Evolutionary conservation across 1,140 invertebrate genomes (phyloP), one percentile per base, ranked within the genome.

Genomic region (Telenomus remus): DNA sequence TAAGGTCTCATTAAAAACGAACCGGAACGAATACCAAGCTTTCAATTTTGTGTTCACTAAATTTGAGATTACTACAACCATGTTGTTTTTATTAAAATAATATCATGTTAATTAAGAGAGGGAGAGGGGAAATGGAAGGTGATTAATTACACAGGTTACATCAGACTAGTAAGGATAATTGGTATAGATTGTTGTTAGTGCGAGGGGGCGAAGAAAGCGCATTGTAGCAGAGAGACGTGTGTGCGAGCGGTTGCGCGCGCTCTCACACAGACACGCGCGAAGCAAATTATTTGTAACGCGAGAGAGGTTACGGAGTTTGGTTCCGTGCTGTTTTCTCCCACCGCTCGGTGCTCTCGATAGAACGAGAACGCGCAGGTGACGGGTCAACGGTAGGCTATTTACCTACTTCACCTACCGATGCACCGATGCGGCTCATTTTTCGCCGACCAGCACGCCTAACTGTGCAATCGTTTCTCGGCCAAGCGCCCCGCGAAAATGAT

Each of bases 281-380:
- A 27, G 6, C 19, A 27, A 27, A 27, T 27, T 27, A 74, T 70
- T 53, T 43, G 73, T 70, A 70, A 70, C 66, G 61, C 60, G 56
- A 76, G 19, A 27, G 68, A 76, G 68, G 66, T 71, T 77, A 77
- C 68, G 68, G 74, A 76, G 74, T 77, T 65, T 73, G 64, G 51
- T 73, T 76, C 64, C 74, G 71, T 78, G 66, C 76, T 75, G 65
- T 74, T 78, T 79, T 75, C 71, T 68, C 68, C 77, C 72, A 76
- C 71, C 55, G 33, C 33, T 79, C 75, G 78, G 61, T 86, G 86
- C 85, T 87, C 86, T 80, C 86, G 81, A 87, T 88, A 87, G 83
- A 88, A 88, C 86, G 86, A 87, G 86, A 88, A 87, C 86, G 84
- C 86, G 84, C 86, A 88, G 86, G 86, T 87, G 86, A 87, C 86